A percentile compares a stretch with the other conserved stretches of the same genome.
Evolutionary conservation across 30 jellyfish, hydroid and myxozoan species (phyloP).

Genomic region (Aurelia sp.): DNA sequence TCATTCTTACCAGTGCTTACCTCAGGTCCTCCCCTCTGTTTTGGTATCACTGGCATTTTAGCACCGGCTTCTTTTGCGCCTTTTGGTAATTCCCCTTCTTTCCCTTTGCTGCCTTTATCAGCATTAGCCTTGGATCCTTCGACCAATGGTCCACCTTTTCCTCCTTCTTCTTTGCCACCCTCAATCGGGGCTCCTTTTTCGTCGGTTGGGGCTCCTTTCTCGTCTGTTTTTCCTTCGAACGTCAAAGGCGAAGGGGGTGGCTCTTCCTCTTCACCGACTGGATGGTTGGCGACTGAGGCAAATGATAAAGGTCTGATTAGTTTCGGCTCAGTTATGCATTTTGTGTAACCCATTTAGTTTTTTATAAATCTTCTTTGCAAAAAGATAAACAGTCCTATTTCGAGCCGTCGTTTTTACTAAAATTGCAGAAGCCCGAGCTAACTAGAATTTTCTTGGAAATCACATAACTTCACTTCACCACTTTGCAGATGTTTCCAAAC

Average conservation of each 20-base stretch:
- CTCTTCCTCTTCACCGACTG: constrained; percentile 49
- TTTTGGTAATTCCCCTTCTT: constrained; percentile 63
- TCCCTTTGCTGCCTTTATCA: constrained; percentile 45
- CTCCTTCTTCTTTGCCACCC: constrained; percentile 88
- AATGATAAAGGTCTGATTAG: not conserved
- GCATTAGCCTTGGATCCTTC: constrained; percentile 69
- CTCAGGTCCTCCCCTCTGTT: constrained; percentile 92
- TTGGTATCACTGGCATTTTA: constrained; percentile 76
- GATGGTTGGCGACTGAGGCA: constrained; percentile 65
- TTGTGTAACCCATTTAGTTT: too few species aligned
- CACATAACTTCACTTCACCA: too few species aligned
- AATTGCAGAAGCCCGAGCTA: too few species aligned
- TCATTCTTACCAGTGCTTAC: constrained; percentile 60
- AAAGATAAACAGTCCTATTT: too few species aligned
- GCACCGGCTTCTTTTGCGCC: constrained; percentile 69
- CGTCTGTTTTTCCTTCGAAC: constrained; percentile 75
- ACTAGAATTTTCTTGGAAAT: too few species aligned
- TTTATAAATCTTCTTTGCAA: too few species aligned
- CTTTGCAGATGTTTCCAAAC: too few species aligned
- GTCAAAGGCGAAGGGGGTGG: constrained; percentile 77
- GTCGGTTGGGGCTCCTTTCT: constrained; percentile 51
- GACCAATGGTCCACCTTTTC: constrained; percentile 83
- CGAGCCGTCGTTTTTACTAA: too few species aligned
- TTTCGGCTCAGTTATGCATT: too few species aligned
- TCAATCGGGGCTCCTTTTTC: constrained; percentile 34